Percentiles rank a stretch among this genome's conserved stretches.
Conservation (phyloP, 1,140 invertebrate genomes). For the Danaus melanippus region DNA sequence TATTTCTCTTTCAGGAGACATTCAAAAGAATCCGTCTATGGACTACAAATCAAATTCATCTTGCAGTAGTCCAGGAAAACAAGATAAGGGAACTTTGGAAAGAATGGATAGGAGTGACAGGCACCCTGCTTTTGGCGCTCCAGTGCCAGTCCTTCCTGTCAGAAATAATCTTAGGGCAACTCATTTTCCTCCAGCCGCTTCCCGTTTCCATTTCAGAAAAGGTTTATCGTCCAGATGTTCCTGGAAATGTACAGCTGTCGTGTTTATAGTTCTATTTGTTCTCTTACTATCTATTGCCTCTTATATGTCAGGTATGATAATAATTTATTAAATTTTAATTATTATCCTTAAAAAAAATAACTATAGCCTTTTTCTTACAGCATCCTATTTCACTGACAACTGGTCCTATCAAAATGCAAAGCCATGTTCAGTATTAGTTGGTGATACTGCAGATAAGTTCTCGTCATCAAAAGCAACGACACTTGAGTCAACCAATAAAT, state of each 20-base stretch:
- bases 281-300: slow-evolving; percentile 85
- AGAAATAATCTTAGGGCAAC: slow-evolving; percentile 80
- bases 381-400: slow-evolving; percentile 82
- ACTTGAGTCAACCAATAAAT: slow-evolving; percentile 75
- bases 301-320: slow-evolving; percentile 85
- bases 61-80: slow-evolving; percentile 83
- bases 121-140: slow-evolving; percentile 76
- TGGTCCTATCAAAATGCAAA: slow-evolving; percentile 86
- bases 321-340: neutral
- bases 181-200: slow-evolving; percentile 76
- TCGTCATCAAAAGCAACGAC: slow-evolving; percentile 76
- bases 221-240: slow-evolving; percentile 88
- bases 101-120: slow-evolving; percentile 62
- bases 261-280: slow-evolving; percentile 86
- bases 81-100: slow-evolving; percentile 67
- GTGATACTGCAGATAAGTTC: slow-evolving; percentile 78
- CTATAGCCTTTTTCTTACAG: slow-evolving; percentile 49
- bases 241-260: slow-evolving; percentile 91
- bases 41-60: slow-evolving; percentile 90
- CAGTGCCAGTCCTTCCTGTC: slow-evolving; percentile 81
- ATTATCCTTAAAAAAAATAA: slow-evolving; percentile 1
- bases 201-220: slow-evolving; percentile 89
- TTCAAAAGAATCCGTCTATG: slow-evolving; percentile 89
- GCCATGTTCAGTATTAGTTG: slow-evolving; percentile 86
- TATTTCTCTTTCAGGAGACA: slow-evolving; percentile 75